phyloP scores from a whole-genome alignment of 1,140 invertebrate species.

The Papilio machaon region DNA sequence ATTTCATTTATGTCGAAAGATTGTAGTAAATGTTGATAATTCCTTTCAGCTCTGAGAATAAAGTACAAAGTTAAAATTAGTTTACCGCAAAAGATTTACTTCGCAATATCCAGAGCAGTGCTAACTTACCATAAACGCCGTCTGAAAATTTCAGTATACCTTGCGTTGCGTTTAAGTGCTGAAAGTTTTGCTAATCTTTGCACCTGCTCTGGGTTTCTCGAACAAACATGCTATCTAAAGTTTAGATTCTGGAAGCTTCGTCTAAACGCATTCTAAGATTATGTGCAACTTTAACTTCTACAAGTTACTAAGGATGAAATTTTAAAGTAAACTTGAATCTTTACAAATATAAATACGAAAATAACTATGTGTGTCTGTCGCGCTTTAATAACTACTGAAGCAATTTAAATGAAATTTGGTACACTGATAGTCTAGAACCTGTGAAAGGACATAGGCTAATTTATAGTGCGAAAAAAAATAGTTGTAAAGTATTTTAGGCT shows the following conservation, averaged over 20 bases:
- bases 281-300: neutral
- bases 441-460: no score
- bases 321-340: neutral
- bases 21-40: no score
- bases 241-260: neutral
- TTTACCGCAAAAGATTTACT: neutral
- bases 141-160: neutral
- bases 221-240: neutral
- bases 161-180: conserved; percentile 15
- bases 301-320: neutral
- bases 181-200: conserved; percentile 24
- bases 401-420: no score
- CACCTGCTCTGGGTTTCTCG: conserved; percentile 6
- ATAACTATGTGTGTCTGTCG: no score
- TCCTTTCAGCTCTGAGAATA: neutral
- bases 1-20: no score
- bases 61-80: neutral
- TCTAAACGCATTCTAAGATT: neutral
- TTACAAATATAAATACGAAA: neutral
- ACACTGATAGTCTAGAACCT: no score
- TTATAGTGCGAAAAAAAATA: no score
- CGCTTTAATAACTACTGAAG: no score
- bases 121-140: neutral
- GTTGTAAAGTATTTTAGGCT: no score
- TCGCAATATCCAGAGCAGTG: neutral